Percentiles rank a stretch among this genome's conserved stretches.
Evolutionary conservation across 1,140 invertebrate species (phyloP).

Genomic region (Drosophila funebris): DNA sequence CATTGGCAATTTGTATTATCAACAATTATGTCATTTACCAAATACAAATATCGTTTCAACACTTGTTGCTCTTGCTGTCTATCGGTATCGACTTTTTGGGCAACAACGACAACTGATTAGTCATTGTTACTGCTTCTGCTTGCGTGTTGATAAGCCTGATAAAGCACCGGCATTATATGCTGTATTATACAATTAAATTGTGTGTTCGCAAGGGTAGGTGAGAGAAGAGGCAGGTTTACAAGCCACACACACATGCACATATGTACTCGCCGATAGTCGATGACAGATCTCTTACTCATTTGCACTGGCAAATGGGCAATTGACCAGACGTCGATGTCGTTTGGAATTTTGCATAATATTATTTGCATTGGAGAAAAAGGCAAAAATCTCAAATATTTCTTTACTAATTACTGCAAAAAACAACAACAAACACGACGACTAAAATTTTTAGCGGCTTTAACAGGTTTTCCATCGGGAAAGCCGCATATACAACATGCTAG

Average conservation of each 20-base stretch:
- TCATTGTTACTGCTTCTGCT: conserved; percentile 55
- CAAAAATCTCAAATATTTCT: conserved; percentile 78
- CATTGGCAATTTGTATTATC: conserved; percentile 67
- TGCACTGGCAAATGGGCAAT: conserved; percentile 32
- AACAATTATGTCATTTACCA: conserved; percentile 74
- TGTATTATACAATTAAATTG: conserved; percentile 59
- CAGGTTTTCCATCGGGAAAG: conserved; percentile 73
- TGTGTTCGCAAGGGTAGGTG: conserved; percentile 28
- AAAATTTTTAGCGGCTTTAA: conserved; percentile 78
- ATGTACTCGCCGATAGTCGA: conserved; percentile 3
- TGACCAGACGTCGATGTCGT: conserved; percentile 5
- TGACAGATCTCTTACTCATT: conserved; percentile 55
- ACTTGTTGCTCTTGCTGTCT: conserved; percentile 27
- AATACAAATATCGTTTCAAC: conserved; percentile 32
- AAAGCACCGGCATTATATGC: conserved; percentile 65
- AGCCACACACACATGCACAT: conserved; percentile 8
- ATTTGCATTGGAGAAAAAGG: conserved; percentile 56
- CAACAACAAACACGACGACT: conserved; percentile 71
- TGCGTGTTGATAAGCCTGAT: conserved; percentile 70
- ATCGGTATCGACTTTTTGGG: conserved; percentile 34
- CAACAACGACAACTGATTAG: conserved; percentile 45
- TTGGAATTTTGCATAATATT: conserved; percentile 67
- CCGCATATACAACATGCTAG: conserved; percentile 40
- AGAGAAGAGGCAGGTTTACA: conserved; percentile 39
- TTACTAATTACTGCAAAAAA: conserved; percentile 77